Base-by-base conservation (phyloP, 2,113 vertebrate genomes). In the Coryphaenoides rupestris region DNA sequence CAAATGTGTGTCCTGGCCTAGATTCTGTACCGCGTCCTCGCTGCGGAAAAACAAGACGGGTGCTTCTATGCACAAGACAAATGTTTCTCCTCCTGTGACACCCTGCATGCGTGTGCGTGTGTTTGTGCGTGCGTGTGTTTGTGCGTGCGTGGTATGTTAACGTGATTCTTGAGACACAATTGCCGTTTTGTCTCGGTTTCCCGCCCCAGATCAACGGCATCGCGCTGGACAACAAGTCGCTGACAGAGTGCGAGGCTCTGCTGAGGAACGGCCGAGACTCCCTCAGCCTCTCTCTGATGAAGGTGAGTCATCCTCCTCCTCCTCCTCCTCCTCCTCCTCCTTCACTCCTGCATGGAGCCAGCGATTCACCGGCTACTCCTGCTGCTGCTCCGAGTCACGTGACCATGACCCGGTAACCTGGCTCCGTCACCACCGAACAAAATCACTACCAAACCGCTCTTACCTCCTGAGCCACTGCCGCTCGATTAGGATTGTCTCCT, bases 161-260 rank as follows among this genome's bases (percentile, higher is more conserved):
- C 17, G 13, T 49, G 13, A 17, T 49, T 49, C 47, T 49, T 49
- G 47, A 50, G 15, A 17, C n/a, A 50, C n/a, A 1, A 40, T 40
- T 40, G 33, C 13, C 13, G 33, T 40, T 40, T 50, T 50, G 47
- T 50, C 16, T 74, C 14, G 68, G 64, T 74, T 53, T 58, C 65
- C 52, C 69, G 65, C 74, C 84, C 62, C 85, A 98, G 96, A 98
- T 98, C 84, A 99, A 99, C 70, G 96, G 96, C 79, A 96, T 98
- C 70, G 92, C 94, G 79, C 91, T 98, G 86, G 96, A 99, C 92
- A 98, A 98, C 86, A 99, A 98, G 73, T 98, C 96, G 0, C 90
- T 98, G 84, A 96, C 93, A 1, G 96, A 98, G 88, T 98, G 95
- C 89, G 96, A 98, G 87, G 91, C 94, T 87, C 87, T 98, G 81